Conservation (phyloP, 2,113 vertebrate species). For the Onychostoma macrolepis region DNA sequence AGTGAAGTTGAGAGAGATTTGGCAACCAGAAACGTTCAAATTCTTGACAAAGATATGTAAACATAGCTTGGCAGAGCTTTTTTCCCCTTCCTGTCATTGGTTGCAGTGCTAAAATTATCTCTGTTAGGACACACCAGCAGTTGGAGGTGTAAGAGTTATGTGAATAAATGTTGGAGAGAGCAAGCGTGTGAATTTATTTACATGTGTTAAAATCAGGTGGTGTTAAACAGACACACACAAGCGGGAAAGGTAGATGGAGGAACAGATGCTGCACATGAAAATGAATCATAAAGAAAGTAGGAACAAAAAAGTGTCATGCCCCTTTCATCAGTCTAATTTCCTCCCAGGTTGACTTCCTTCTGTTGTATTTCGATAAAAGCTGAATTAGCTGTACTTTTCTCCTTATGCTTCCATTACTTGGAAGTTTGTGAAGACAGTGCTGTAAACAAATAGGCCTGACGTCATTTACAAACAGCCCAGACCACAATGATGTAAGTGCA, state of each 20-base stretch:
- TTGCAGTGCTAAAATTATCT: constrained; percentile 12
- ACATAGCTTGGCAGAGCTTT: background rate
- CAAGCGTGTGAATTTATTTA: constrained; percentile 7
- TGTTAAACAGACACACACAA: constrained; percentile 7
- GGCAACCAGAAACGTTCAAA: constrained; percentile 25
- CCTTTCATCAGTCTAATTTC: background rate
- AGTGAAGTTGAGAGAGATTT: constrained; percentile 32
- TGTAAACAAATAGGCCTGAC: background rate
- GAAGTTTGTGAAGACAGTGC: background rate
- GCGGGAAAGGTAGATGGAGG: background rate
- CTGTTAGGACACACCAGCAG: constrained; percentile 29
- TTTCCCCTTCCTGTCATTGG: background rate
- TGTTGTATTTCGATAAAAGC: background rate
- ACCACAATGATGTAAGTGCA: background rate
- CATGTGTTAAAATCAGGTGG: constrained; percentile 21
- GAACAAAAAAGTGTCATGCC: background rate
- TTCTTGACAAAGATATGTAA: constrained; percentile 24
- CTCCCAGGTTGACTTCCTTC: background rate
- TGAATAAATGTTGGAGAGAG: background rate
- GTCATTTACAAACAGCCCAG: background rate
- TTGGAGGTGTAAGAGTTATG: constrained; percentile 12
- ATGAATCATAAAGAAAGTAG: background rate
- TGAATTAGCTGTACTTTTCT: background rate
- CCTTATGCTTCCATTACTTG: background rate
- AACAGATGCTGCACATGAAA: background rate